Conservation (phyloP, 2,113 vertebrate species). For the Chionomys nivalis region DNA sequence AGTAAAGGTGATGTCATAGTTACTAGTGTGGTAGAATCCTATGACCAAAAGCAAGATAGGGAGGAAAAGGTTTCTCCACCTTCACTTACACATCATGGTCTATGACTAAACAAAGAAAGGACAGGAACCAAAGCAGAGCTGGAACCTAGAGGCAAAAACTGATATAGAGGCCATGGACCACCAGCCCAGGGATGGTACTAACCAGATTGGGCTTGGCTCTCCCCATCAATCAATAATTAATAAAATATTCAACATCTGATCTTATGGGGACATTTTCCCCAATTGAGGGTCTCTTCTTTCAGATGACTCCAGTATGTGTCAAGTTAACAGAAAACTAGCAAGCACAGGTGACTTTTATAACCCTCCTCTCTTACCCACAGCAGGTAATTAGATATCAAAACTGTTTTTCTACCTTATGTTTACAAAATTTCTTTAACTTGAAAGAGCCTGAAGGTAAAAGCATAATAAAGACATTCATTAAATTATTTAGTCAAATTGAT, state of each 20-base stretch:
- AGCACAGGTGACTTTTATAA: background rate
- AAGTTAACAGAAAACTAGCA: background rate
- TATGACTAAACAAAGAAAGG: background rate
- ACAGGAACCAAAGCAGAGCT: background rate
- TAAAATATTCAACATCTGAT: background rate
- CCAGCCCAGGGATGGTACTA: background rate
- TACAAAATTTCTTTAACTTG: slow-evolving; percentile 4
- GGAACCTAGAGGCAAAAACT: background rate
- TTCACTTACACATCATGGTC: background rate
- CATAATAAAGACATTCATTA: slow-evolving; percentile 62
- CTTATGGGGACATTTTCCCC: background rate
- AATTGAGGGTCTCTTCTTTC: background rate
- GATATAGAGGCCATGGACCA: background rate
- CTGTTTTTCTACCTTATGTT: background rate
- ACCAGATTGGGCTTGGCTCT: background rate
- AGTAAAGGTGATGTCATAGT: background rate
- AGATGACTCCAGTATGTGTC: background rate
- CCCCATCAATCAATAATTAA: background rate
- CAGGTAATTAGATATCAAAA: slow-evolving; percentile 25
- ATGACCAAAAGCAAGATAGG: background rate
- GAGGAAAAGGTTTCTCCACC: background rate
- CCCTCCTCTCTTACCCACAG: background rate
- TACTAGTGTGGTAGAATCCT: background rate
- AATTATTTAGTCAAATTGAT: slow-evolving; percentile 51
- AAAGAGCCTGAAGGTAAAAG: slow-evolving; percentile 10